These are phyloP conservation scores for Strix occidentalis DNA, from an alignment of 2,797 vertebrate genomes.

Conservation along the genomic window DNA sequence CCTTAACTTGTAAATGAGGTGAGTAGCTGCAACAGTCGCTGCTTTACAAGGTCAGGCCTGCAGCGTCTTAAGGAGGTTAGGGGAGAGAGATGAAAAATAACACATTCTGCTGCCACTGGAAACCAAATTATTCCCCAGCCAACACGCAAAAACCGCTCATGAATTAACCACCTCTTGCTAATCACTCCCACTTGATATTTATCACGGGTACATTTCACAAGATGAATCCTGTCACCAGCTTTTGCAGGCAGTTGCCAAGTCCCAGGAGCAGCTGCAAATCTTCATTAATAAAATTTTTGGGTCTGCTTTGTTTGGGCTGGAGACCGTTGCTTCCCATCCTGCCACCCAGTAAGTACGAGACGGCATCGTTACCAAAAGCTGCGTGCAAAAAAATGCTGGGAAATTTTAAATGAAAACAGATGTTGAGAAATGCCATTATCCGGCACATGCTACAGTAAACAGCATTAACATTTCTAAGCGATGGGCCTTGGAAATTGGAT, in stretches of 20 bases:
- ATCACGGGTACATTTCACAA: conserved; percentile 47
- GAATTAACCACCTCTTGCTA: conserved; percentile 59
- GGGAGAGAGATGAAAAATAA: background rate
- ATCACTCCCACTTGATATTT: conserved; percentile 61
- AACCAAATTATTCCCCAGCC: conserved; percentile 27
- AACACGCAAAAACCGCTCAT: conserved; percentile 21
- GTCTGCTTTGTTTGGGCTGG: conserved; percentile 77
- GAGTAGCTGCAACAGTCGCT: background rate
- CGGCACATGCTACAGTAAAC: background rate
- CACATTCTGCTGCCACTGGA: conserved; percentile 9
- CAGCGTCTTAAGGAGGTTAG: background rate
- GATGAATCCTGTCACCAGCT: conserved; percentile 68
- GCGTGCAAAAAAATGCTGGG: background rate
- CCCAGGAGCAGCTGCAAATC: conserved; percentile 88
- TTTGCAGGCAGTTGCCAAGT: conserved; percentile 76
- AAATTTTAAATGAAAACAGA: conserved; percentile 60
- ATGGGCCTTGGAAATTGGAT: background rate
- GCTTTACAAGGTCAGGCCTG: background rate
- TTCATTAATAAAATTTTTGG: conserved; percentile 82
- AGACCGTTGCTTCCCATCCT: conserved; percentile 73
- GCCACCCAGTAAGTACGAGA: conserved; percentile 73
- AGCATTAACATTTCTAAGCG: conserved; percentile 23
- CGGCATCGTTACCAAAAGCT: background rate
- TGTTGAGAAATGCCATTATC: conserved; percentile 48
- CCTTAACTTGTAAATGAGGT: background rate